Evolutionary conservation across 2,113 vertebrate genomes (phyloP).

Genomic region (Mobula birostris): DNA sequence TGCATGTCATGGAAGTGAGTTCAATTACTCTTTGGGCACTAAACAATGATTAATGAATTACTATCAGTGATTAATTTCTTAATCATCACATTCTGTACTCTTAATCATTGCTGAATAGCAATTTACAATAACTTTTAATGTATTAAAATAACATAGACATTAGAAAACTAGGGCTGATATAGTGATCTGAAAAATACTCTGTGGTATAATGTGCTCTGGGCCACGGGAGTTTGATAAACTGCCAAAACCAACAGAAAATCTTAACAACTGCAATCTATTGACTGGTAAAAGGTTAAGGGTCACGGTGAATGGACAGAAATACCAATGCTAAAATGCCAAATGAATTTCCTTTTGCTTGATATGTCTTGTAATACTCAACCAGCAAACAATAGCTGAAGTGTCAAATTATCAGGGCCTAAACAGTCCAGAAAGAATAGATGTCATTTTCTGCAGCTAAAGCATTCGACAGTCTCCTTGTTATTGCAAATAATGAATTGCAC

Average conservation of each 20-base stretch:
- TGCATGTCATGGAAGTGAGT: conserved; percentile 21
- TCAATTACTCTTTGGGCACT: conserved; percentile 17
- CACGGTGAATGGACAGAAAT: neutral
- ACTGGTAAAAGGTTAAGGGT: neutral
- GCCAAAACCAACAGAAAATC: neutral
- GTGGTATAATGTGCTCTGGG: neutral
- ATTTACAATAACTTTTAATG: conserved; percentile 30
- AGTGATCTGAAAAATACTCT: neutral
- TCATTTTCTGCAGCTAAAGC: neutral
- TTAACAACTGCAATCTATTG: neutral
- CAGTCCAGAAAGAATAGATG: neutral
- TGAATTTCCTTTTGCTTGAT: neutral
- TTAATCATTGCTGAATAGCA: conserved; percentile 25
- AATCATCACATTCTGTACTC: neutral
- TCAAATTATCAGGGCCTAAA: neutral
- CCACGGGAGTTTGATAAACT: neutral
- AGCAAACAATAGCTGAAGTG: neutral
- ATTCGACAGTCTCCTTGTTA: neutral
- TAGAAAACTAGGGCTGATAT: neutral
- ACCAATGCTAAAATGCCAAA: neutral
- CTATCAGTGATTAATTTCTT: conserved; percentile 34
- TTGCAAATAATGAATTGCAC: neutral
- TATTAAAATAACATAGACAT: neutral
- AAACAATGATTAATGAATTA: conserved; percentile 34
- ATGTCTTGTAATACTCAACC: neutral